Percentiles rank a stretch among this genome's conserved stretches.
Evolutionary conservation across 2,113 vertebrate species (phyloP).

Genomic region (Otis tarda): DNA sequence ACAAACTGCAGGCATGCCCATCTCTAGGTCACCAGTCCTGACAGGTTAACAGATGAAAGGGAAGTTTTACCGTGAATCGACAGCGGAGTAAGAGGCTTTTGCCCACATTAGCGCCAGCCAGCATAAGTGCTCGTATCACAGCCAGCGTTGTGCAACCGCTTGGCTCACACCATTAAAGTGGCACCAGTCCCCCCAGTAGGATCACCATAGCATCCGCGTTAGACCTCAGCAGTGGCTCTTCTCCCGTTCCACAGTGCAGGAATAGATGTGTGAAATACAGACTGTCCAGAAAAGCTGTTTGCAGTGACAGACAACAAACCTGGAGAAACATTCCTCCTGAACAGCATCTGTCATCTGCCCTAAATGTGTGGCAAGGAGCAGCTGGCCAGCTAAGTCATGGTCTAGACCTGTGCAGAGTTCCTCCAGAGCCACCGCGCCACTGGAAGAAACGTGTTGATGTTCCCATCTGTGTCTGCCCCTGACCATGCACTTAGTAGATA

Average conservation of each 20-base stretch:
- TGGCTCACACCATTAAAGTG: neutral
- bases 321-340: neutral
- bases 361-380: neutral
- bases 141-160: accelerated
- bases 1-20: neutral
- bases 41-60: constrained; percentile 15
- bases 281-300: neutral
- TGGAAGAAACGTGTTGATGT: neutral
- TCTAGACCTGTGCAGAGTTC: neutral
- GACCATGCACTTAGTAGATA: neutral
- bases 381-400: neutral
- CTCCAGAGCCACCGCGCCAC: neutral
- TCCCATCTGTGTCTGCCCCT: neutral
- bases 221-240: neutral
- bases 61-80: neutral
- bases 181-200: neutral
- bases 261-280: neutral
- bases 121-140: neutral
- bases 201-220: neutral
- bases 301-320: neutral
- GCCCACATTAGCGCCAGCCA: accelerated
- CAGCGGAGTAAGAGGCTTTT: neutral
- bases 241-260: accelerated
- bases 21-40: neutral
- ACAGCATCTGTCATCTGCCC: neutral